A percentile compares a stretch with the other conserved stretches of the same genome.
Evolutionary conservation across 2,888 invertebrate genomes (phyloP).

Genomic region (Tortrix viridana): DNA sequence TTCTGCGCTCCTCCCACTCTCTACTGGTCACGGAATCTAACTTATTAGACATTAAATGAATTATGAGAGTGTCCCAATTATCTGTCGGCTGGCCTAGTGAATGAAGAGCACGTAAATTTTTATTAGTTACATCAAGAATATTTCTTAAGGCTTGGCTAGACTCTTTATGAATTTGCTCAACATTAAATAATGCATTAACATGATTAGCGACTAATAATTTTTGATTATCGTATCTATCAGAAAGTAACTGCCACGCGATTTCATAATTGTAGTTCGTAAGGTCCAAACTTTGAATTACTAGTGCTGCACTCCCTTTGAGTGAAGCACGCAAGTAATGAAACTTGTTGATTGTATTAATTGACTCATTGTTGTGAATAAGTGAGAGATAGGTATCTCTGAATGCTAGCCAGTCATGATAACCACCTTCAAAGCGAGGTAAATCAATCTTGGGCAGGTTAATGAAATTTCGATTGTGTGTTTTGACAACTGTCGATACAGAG

Average conservation of each 20-base stretch:
- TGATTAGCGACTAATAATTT: slow-evolving; percentile 31
- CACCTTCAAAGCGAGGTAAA: too few species aligned
- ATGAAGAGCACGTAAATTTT: slow-evolving; percentile 26
- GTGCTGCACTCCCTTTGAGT: slow-evolving; percentile 13
- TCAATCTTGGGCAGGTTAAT: too few species aligned
- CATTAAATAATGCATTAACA: slow-evolving; percentile 27
- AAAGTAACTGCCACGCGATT: slow-evolving; percentile 29
- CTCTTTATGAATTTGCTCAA: slow-evolving; percentile 19
- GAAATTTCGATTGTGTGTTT: too few species aligned
- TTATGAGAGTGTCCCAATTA: slow-evolving; percentile 17
- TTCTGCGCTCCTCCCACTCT: slow-evolving; percentile 16
- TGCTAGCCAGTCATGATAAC: too few species aligned
- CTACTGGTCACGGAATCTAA: slow-evolving; percentile 14
- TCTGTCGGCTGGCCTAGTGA: slow-evolving; percentile 17
- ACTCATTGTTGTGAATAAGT: too few species aligned
- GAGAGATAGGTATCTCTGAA: too few species aligned
- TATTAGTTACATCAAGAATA: slow-evolving; percentile 37
- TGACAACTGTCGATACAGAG: too few species aligned
- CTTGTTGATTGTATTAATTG: too few species aligned
- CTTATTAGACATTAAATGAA: slow-evolving; percentile 23
- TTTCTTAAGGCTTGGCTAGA: slow-evolving; percentile 23
- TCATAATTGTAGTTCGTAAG: slow-evolving; percentile 26
- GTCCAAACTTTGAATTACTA: slow-evolving; percentile 15
- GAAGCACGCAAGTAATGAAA: slow-evolving; percentile 10
- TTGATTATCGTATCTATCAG: slow-evolving; percentile 27